Conservation (phyloP, 2,113 vertebrate species). For the Parus major region DNA sequence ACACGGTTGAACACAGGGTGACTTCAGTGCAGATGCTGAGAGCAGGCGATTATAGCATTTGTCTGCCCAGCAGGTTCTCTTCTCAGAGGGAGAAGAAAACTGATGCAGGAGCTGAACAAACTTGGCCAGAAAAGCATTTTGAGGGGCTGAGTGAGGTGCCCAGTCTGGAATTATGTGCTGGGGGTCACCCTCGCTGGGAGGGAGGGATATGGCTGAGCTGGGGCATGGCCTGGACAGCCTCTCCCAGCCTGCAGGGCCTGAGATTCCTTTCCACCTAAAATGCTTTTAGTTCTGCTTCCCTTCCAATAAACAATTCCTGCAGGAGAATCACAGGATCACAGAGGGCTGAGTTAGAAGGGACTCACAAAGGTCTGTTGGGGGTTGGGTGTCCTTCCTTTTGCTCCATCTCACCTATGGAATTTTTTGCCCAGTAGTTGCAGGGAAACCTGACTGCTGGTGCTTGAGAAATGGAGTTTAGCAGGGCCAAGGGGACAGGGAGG, state of each 20-base stretch:
- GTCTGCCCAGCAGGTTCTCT: not conserved
- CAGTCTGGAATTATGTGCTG: not conserved
- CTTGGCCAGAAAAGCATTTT: not conserved
- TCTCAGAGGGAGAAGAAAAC: not conserved
- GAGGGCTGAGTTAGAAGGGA: not conserved
- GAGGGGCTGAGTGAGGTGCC: not conserved
- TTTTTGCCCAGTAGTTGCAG: no score
- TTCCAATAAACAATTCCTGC: not conserved
- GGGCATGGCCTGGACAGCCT: not conserved
- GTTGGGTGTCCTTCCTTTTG: no score
- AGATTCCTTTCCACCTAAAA: not conserved
- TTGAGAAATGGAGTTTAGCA: no score
- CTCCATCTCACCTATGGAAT: no score
- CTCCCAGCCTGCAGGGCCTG: not conserved
- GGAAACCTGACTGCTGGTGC: no score
- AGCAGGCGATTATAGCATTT: not conserved
- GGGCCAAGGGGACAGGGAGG: no score
- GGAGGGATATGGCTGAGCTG: not conserved
- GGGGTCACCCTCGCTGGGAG: not conserved
- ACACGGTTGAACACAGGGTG: not conserved
- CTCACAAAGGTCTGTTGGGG: not conserved
- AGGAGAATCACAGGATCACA: not conserved
- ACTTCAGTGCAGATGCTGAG: not conserved
- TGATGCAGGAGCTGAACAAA: not conserved
- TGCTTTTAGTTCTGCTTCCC: not conserved